Evolutionary conservation across 1,140 invertebrate species (phyloP).

Genomic region (Drosophila tropicalis): DNA sequence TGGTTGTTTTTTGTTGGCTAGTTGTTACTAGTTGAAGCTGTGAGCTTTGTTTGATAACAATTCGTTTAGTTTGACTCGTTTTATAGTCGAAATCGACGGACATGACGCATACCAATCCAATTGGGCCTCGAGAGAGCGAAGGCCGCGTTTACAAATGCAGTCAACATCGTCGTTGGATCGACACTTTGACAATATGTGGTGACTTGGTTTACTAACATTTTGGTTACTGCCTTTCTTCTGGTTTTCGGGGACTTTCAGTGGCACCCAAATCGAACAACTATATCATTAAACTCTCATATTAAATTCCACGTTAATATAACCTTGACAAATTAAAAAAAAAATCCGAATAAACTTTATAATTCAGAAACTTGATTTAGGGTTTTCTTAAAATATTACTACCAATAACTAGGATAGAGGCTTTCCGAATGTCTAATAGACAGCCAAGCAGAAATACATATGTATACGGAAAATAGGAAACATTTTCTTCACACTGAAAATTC

Average conservation of each 20-base stretch:
- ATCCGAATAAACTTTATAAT: too few relatives aligned
- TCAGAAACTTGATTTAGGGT: too few relatives aligned
- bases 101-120: slow-evolving; percentile 31
- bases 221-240: not conserved
- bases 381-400: too few relatives aligned
- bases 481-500: too few relatives aligned
- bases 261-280: too few relatives aligned
- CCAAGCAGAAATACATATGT: too few relatives aligned
- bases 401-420: too few relatives aligned
- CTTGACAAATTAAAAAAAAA: too few relatives aligned
- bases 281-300: too few relatives aligned
- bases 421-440: too few relatives aligned
- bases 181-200: slow-evolving; percentile 27
- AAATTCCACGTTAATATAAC: too few relatives aligned
- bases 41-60: slow-evolving; percentile 61
- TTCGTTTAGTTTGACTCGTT: slow-evolving; percentile 24
- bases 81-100: slow-evolving; percentile 42
- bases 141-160: slow-evolving; percentile 66
- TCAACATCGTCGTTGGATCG: slow-evolving; percentile 40
- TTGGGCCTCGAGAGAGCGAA: slow-evolving; percentile 36
- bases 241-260: not conserved
- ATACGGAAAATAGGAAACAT: too few relatives aligned
- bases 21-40: slow-evolving; percentile 59
- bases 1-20: slow-evolving; percentile 28
- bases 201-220: slow-evolving; percentile 22